These are phyloP conservation scores for Lophius americanus DNA, from an alignment of 2,797 vertebrate species.

Conservation along the genomic window DNA sequence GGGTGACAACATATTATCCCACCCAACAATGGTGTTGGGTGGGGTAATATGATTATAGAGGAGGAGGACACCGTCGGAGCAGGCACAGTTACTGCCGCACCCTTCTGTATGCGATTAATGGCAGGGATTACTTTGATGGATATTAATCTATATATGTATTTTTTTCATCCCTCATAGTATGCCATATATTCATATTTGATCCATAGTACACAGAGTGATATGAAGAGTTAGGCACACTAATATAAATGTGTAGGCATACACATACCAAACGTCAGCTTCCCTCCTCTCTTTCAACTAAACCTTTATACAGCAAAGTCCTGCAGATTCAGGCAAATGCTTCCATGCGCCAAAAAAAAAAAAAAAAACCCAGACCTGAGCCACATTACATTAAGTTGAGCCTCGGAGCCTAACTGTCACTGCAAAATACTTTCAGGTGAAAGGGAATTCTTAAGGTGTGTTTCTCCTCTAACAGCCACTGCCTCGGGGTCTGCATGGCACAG, in stretches of 20 bases:
- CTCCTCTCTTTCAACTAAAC: slow-evolving; percentile 1
- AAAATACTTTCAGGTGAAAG: slow-evolving; percentile 30
- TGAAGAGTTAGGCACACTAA: neutral
- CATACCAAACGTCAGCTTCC: neutral
- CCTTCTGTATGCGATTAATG: too few species aligned
- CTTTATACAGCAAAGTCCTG: neutral
- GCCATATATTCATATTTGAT: neutral
- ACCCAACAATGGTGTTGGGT: too few species aligned
- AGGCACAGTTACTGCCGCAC: too few species aligned
- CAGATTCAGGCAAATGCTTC: neutral
- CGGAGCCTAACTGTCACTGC: slow-evolving; percentile 27
- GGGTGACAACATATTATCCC: too few species aligned
- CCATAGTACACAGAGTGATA: neutral
- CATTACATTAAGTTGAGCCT: slow-evolving; percentile 2
- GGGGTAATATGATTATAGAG: too few species aligned
- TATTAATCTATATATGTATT: too few species aligned
- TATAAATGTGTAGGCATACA: neutral
- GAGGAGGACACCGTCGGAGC: too few species aligned
- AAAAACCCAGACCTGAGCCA: neutral
- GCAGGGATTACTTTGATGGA: too few species aligned
- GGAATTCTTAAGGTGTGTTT: slow-evolving; percentile 20
- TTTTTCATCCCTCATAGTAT: neutral
- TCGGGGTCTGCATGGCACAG: neutral
- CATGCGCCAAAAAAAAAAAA: slow-evolving; percentile 8
- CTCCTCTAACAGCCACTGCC: neutral